phyloP scores from a whole-genome alignment of 2,113 vertebrate species.

The Onychorhynchus coronatus region DNA sequence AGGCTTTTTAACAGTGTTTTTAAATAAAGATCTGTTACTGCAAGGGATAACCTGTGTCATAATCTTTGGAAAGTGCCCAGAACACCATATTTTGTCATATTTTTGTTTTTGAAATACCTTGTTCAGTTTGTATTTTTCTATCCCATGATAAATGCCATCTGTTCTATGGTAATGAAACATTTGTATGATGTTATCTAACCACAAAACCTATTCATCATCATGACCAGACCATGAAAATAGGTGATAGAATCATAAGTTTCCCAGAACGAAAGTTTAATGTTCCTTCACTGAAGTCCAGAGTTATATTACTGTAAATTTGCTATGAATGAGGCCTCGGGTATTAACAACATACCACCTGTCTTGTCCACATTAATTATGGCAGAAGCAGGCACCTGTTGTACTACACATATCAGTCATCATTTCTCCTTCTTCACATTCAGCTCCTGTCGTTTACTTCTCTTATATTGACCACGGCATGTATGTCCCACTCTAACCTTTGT shows the following conservation, averaged over 20 bases:
- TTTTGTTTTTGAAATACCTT: not conserved
- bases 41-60: not conserved
- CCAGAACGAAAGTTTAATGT: not conserved
- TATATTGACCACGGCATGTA: not conserved
- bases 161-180: not conserved
- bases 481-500: not conserved
- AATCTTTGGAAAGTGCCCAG: not conserved
- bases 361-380: not conserved
- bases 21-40: not conserved
- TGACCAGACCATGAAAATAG: not conserved
- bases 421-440: not conserved
- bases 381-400: not conserved
- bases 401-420: not conserved
- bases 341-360: not conserved
- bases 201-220: not conserved
- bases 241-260: not conserved
- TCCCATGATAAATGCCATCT: not conserved
- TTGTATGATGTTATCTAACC: not conserved
- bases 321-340: not conserved
- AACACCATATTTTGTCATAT: not conserved
- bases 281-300: not conserved
- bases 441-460: not conserved
- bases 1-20: not conserved
- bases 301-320: not conserved
- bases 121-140: not conserved